Evolutionary conservation across 2,113 vertebrate species (phyloP), one percentile per base, ranked within the genome.

Genomic region (Labrus mixtus): DNA sequence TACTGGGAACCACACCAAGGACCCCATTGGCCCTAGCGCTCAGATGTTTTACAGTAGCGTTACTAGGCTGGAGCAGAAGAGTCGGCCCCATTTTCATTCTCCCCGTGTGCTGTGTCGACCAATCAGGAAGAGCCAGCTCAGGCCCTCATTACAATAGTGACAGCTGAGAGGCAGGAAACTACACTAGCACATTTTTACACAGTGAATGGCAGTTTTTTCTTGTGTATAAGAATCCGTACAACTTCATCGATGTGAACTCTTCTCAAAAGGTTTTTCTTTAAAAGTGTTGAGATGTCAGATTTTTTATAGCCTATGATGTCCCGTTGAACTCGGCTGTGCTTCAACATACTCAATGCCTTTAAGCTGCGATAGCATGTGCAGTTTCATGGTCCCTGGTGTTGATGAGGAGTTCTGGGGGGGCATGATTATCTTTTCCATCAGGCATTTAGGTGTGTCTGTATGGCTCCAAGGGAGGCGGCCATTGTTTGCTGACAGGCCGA

Each of bases 361-460:
- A 23, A 65, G n/a, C 53, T 15, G 11, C 86, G 73, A 87, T 88
- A 79, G 71, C 94, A 91, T 83, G 90, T 93, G 93, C 90, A 88
- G 91, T 94, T 96, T 95, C 94, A 92, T 82, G 94, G 90, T 93
- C 88, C 78, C 81, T 37, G 73, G 87, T 91, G 93, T 92, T 89
- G 90, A 94, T 92, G 90, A 90, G 93, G 79, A 92, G 78, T 92
- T 95, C 91, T 87, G 68, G 78, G 63, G 90, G 86, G 90, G 8
- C 87, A 88, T 94, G 94, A 96, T 96, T 95, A 96, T 94, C 95
- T 94, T 92, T 88, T 94, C 91, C 90, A 91, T 82, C 89, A 90
- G 88, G 90, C 91, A 92, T 93, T 93, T 93, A 93, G 94, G 90
- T 94, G 88, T 91, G 92, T 92, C 90, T 75, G 67, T 93, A 73